Evolutionary conservation across 23 tunicate genomes (phyloP).

Genomic region (Halocynthia roretzi): DNA sequence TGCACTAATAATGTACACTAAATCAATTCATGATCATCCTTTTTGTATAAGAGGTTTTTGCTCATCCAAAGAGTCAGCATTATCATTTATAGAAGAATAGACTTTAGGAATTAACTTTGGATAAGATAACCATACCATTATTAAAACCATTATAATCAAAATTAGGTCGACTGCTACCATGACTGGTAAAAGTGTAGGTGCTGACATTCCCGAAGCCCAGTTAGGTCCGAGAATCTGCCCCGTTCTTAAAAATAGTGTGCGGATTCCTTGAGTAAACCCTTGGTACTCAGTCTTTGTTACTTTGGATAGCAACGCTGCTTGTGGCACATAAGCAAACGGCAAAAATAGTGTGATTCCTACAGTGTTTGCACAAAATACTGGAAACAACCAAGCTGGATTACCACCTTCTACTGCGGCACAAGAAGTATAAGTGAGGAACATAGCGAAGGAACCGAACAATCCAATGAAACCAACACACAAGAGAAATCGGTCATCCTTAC

Average conservation of each 20-base stretch:
- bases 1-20: no score
- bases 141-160: background rate
- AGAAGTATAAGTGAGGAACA: background rate
- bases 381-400: constrained; percentile 10
- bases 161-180: constrained; percentile 15
- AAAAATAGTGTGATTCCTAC: background rate
- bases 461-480: constrained; percentile 10
- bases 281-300: constrained; percentile 10
- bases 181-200: constrained; percentile 4
- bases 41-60: no score
- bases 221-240: constrained; percentile 23
- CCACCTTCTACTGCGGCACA: no score
- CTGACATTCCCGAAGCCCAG: constrained; percentile 12
- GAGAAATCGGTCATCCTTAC: constrained; percentile 2
- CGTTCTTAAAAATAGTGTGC: background rate
- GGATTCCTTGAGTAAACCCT: constrained; percentile 10
- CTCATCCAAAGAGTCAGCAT: no score
- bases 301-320: constrained; percentile 22
- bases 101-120: background rate
- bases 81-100: no score
- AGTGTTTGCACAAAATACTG: background rate
- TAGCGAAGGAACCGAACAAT: background rate
- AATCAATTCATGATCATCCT: no score
- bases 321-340: constrained; percentile 23
- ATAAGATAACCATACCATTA: constrained; percentile 7